Evolutionary conservation across 2,113 vertebrate genomes (phyloP).

Genomic region (Thamnophis sirtalis): DNA sequence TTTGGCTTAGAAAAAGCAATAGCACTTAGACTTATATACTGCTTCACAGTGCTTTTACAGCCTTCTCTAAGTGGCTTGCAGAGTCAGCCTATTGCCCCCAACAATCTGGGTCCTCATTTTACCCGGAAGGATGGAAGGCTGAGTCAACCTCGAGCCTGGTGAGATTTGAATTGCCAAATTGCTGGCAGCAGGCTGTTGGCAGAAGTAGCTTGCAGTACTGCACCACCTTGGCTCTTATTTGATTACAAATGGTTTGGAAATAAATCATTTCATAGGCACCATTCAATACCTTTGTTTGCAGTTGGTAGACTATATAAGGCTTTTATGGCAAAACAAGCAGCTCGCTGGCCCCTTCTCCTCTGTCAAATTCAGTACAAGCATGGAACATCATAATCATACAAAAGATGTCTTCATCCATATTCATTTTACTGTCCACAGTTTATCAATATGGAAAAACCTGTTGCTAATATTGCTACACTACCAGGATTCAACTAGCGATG

Average conservation of each 20-base stretch:
- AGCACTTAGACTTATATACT: too few species aligned
- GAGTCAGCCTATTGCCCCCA: too few species aligned
- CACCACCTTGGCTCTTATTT: too few species aligned
- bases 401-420: neutral
- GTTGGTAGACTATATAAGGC: neutral
- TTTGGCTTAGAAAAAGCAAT: neutral
- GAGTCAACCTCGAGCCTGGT: too few species aligned
- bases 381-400: neutral
- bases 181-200: too few species aligned
- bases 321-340: neutral
- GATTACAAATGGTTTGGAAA: neutral
- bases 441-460: neutral
- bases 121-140: too few species aligned
- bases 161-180: too few species aligned
- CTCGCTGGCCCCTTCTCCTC: neutral
- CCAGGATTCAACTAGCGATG: neutral
- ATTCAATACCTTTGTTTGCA: neutral
- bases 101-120: too few species aligned
- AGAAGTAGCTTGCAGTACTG: too few species aligned
- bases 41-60: too few species aligned
- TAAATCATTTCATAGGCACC: too few species aligned
- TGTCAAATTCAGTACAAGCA: neutral
- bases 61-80: too few species aligned
- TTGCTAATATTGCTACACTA: neutral
- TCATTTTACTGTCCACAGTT: neutral